Conservation (phyloP, 2,888 invertebrate genomes). For the Pasiphila rectangulata region DNA sequence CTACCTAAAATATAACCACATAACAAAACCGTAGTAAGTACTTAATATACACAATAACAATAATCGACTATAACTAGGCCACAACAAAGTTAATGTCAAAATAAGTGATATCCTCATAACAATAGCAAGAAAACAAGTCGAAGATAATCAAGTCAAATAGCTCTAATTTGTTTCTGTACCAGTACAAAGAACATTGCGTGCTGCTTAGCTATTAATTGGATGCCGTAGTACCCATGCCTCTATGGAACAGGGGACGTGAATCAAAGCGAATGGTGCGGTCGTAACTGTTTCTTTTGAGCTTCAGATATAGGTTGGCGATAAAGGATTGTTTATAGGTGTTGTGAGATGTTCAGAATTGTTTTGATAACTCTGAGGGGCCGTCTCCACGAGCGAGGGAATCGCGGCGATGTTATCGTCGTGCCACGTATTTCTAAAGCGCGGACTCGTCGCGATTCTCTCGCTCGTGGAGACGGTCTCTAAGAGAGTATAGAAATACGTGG, state of each 20-base stretch:
- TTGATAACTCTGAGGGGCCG: too few relatives aligned
- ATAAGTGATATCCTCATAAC: conserved; percentile 16
- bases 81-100: conserved; percentile 7
- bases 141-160: conserved; percentile 11
- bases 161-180: conserved; percentile 10
- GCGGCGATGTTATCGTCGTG: too few relatives aligned
- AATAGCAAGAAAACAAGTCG: conserved; percentile 9
- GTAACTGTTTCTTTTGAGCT: neutral
- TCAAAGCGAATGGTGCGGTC: conserved; percentile 8
- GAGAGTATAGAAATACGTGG: too few relatives aligned
- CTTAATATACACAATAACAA: neutral
- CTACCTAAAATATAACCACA: too few relatives aligned
- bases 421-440: too few relatives aligned
- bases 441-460: too few relatives aligned
- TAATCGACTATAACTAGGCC: neutral
- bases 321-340: too few relatives aligned
- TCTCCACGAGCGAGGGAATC: too few relatives aligned
- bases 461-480: too few relatives aligned
- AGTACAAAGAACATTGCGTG: conserved; percentile 11
- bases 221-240: conserved; percentile 6
- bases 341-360: too few relatives aligned
- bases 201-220: conserved; percentile 9
- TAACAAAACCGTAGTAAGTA: neutral
- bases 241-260: conserved; percentile 10
- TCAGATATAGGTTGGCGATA: too few relatives aligned